phyloP scores from a whole-genome alignment of 2,113 vertebrate species.

The Myrmecophaga tridactyla region DNA sequence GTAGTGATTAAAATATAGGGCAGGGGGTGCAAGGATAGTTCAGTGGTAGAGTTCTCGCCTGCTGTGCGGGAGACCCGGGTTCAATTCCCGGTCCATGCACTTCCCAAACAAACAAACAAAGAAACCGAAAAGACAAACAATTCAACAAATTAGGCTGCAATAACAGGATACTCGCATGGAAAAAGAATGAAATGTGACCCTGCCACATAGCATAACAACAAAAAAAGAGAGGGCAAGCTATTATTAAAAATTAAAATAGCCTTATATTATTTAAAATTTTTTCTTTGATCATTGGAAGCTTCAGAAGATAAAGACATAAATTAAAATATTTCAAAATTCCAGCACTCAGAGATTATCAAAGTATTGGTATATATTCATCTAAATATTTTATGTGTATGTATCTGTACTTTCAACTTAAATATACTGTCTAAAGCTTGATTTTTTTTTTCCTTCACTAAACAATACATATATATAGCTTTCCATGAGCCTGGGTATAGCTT shows the following conservation, averaged over 20 bases:
- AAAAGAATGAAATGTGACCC: too few relatives aligned
- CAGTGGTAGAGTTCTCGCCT: too few relatives aligned
- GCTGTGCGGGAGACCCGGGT: too few relatives aligned
- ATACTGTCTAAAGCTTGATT: neutral
- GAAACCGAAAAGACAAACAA: too few relatives aligned
- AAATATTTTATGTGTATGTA: neutral
- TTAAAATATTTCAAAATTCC: conserved; percentile 11
- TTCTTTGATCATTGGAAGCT: neutral
- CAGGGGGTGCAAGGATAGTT: too few relatives aligned
- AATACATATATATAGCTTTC: neutral
- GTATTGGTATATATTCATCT: neutral
- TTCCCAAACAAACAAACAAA: too few relatives aligned
- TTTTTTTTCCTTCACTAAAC: neutral
- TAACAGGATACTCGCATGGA: too few relatives aligned
- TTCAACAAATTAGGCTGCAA: too few relatives aligned
- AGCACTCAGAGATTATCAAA: neutral
- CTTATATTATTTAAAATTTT: conserved; percentile 6
- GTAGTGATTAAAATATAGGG: neutral
- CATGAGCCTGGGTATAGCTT: neutral
- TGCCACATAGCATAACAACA: too few relatives aligned
- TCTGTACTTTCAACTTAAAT: neutral
- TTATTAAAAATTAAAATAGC: conserved; percentile 1
- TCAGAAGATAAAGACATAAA: conserved; percentile 27
- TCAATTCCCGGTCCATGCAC: too few relatives aligned
- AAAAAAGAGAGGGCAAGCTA: neutral